phyloP scores from a whole-genome alignment of 2,888 invertebrate genomes.

The Empis livida region DNA sequence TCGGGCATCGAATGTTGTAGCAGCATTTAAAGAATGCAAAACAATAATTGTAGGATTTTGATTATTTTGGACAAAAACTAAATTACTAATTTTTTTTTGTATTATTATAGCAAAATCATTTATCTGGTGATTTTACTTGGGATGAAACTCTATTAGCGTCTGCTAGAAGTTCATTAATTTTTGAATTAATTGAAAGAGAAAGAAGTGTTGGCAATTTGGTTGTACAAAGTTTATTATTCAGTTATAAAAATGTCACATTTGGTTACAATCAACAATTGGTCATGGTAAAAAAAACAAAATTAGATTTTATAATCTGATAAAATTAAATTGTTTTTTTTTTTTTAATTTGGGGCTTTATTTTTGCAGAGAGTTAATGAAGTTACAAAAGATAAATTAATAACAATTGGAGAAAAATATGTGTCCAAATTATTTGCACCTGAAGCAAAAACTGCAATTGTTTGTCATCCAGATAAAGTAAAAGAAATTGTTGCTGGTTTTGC shows the following conservation, averaged over 20 bases:
- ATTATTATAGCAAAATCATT: constrained; percentile 8
- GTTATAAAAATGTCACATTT: constrained; percentile 52
- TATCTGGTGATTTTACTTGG: constrained; percentile 38
- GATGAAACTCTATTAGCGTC: constrained; percentile 65
- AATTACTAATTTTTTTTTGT: background rate
- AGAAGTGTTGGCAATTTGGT: constrained; percentile 65
- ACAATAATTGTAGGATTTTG: constrained; percentile 48
- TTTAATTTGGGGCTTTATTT: no score
- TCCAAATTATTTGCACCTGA: constrained; percentile 48
- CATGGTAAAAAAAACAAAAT: constrained; percentile 8
- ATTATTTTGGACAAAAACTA: background rate
- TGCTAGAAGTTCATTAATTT: constrained; percentile 76
- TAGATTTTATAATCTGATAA: background rate
- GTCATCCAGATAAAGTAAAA: constrained; percentile 58
- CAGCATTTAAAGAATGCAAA: constrained; percentile 66
- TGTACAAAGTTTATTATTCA: constrained; percentile 55
- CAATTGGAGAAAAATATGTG: constrained; percentile 60
- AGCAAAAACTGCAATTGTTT: constrained; percentile 57
- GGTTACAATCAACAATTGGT: constrained; percentile 41
- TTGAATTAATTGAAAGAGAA: constrained; percentile 70
- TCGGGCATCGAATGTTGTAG: constrained; percentile 63
- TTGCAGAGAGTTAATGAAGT: constrained; percentile 50
- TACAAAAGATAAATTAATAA: constrained; percentile 45
- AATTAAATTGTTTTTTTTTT: background rate
- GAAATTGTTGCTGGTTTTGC: constrained; percentile 12